Evolutionary conservation across 2,797 vertebrate genomes (phyloP).

Genomic region (Paedocypris micromegethes): DNA sequence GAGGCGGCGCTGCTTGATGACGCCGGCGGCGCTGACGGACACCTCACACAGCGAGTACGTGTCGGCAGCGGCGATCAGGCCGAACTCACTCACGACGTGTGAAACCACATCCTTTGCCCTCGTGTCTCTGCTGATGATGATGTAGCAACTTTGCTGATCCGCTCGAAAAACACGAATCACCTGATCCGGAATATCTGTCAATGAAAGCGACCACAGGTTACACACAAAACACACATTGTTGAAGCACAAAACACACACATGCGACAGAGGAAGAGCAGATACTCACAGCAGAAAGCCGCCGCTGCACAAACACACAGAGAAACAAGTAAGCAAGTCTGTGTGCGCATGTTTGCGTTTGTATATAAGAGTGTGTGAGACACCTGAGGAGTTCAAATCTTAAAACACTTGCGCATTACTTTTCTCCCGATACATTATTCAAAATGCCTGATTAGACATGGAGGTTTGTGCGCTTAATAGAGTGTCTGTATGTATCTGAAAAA

Average conservation of each 20-base stretch:
- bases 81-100: constrained; percentile 85
- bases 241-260: background rate
- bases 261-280: constrained; percentile 35
- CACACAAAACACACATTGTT: background rate
- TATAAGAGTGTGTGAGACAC: too few relatives aligned
- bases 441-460: too few relatives aligned
- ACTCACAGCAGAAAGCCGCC: constrained; percentile 82
- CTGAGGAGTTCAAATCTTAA: too few relatives aligned
- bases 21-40: constrained; percentile 87
- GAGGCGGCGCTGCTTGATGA: constrained; percentile 90
- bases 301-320: constrained; percentile 55
- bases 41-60: constrained; percentile 92
- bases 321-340: constrained; percentile 16
- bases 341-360: too few relatives aligned
- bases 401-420: too few relatives aligned
- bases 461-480: too few relatives aligned
- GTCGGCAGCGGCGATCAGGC: constrained; percentile 74
- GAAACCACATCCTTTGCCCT: constrained; percentile 92
- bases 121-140: constrained; percentile 96
- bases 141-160: constrained; percentile 96
- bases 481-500: too few relatives aligned
- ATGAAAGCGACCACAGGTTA: background rate
- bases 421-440: too few relatives aligned
- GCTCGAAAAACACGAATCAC: constrained; percentile 94
- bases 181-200: constrained; percentile 89